These are phyloP conservation scores for Luehdorfia chinensis DNA, from an alignment of 1,140 invertebrate genomes.

Conservation along the genomic window DNA sequence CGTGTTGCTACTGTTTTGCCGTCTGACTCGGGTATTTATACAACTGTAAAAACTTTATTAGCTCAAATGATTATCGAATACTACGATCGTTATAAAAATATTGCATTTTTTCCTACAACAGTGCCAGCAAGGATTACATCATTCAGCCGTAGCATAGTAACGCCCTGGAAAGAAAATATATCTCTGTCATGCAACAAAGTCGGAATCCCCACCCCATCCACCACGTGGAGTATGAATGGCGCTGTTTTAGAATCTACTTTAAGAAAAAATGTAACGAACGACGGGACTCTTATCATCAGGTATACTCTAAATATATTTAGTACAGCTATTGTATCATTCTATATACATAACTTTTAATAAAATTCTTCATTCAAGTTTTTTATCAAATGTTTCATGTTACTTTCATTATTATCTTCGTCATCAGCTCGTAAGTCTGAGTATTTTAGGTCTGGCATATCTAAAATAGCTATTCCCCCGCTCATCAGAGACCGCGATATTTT, in stretches of 20 bases:
- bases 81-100: too few species aligned
- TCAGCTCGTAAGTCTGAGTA: too few species aligned
- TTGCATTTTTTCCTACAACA: slow-evolving; percentile 45
- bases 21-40: slow-evolving; percentile 82
- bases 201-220: slow-evolving; percentile 84
- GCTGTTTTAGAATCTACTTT: slow-evolving; percentile 83
- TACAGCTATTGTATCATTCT: too few species aligned
- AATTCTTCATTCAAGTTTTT: too few species aligned
- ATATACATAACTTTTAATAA: too few species aligned
- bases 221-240: slow-evolving; percentile 86
- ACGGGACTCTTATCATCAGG: slow-evolving; percentile 85
- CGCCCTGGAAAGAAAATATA: slow-evolving; percentile 91
- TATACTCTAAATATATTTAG: slow-evolving; percentile 46
- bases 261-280: slow-evolving; percentile 80
- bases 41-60: neutral
- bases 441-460: too few species aligned
- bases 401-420: too few species aligned
- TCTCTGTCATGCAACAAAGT: slow-evolving; percentile 88
- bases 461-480: too few species aligned
- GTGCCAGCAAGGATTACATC: slow-evolving; percentile 90
- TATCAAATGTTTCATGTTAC: too few species aligned
- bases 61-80: neutral
- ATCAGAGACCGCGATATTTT: too few species aligned
- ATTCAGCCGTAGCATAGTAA: slow-evolving; percentile 86
- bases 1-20: slow-evolving; percentile 86